phyloP scores from a whole-genome alignment of 2,888 invertebrate species.

The Chirona hameri region DNA sequence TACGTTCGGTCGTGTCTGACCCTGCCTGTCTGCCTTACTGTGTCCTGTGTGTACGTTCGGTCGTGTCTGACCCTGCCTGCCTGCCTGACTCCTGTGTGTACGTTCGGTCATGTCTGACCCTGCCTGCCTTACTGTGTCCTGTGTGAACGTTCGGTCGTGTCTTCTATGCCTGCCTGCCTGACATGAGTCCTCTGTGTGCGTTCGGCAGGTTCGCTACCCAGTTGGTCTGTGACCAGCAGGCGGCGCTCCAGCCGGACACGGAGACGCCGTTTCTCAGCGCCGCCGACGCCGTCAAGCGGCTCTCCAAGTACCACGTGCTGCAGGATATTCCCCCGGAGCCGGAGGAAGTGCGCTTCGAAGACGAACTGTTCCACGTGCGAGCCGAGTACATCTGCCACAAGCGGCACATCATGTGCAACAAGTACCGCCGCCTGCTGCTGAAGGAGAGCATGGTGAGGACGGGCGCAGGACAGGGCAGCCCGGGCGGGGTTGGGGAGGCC shows the following conservation, averaged over 20 bases:
- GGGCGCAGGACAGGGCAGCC: too few species aligned
- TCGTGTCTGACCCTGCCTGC: too few species aligned
- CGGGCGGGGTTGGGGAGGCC: too few species aligned
- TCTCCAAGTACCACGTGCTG: slow-evolving; percentile 41
- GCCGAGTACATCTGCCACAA: slow-evolving; percentile 41
- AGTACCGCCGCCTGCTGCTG: slow-evolving; percentile 40
- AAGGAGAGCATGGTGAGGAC: slow-evolving; percentile 42
- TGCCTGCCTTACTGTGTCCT: too few species aligned
- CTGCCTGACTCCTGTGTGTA: too few species aligned
- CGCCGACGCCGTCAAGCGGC: slow-evolving; percentile 41
- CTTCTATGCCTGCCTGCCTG: too few species aligned
- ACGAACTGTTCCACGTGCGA: slow-evolving; percentile 41
- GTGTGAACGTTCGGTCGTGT: too few species aligned
- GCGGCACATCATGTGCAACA: slow-evolving; percentile 41
- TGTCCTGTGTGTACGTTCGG: too few species aligned
- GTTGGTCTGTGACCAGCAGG: slow-evolving; percentile 41
- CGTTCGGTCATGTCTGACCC: too few species aligned
- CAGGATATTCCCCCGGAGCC: slow-evolving; percentile 38
- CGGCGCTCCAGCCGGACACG: slow-evolving; percentile 41
- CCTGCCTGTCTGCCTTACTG: too few species aligned
- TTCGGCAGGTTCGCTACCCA: slow-evolving; percentile 40
- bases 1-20: too few species aligned
- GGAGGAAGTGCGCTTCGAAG: slow-evolving; percentile 41
- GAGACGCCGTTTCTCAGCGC: slow-evolving; percentile 40
- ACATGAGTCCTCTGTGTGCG: too few species aligned